phyloP scores from a whole-genome alignment of 2,888 invertebrate species.

The Sphinx pinastri region DNA sequence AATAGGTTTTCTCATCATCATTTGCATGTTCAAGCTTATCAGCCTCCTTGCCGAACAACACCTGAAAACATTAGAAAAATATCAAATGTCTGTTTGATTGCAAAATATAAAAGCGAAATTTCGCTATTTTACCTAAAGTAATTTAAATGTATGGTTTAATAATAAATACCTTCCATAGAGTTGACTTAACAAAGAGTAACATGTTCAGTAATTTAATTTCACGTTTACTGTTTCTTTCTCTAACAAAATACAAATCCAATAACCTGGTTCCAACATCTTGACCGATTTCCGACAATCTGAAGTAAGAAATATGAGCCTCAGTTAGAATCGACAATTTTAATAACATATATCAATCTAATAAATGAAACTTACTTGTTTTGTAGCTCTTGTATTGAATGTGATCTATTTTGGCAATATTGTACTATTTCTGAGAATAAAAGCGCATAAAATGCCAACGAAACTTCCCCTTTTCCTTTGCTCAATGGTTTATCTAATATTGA shows the following conservation, averaged over 20 bases:
- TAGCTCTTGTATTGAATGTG: conserved; percentile 96
- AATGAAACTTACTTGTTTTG: conserved; percentile 91
- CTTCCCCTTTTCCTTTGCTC: conserved; percentile 96
- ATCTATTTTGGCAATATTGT: conserved; percentile 98
- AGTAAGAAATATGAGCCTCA: conserved; percentile 32
- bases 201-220: conserved; percentile 98
- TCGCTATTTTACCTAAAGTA: background rate
- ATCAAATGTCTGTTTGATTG: background rate
- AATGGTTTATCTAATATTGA: conserved; percentile 95
- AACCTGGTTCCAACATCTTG: conserved; percentile 97
- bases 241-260: conserved; percentile 95
- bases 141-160: background rate
- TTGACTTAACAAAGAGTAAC: conserved; percentile 97
- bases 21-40: conserved; percentile 99
- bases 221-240: conserved; percentile 96
- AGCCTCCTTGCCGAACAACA: conserved; percentile 98
- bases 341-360: background rate
- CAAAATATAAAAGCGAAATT: background rate
- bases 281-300: conserved; percentile 96
- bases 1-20: conserved; percentile 98
- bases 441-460: conserved; percentile 96
- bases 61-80: conserved; percentile 79
- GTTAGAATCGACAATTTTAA: background rate
- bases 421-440: conserved; percentile 99
- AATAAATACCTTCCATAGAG: conserved; percentile 94